Evolutionary conservation across 2,888 invertebrate species (phyloP), one percentile per base, ranked within the genome.

Genomic region (Acrobasis consociella): DNA sequence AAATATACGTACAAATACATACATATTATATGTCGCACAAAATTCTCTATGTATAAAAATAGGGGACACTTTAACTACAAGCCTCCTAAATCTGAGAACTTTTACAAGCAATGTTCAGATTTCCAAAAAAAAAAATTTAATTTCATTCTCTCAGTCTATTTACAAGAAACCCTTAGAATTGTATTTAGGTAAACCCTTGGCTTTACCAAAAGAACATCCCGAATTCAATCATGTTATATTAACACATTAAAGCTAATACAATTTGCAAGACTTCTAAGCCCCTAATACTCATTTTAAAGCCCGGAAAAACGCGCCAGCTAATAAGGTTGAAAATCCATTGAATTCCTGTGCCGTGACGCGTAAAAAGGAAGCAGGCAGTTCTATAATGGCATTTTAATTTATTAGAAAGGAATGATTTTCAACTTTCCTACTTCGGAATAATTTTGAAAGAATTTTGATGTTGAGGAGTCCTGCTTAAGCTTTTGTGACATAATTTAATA

Each of bases 371-470:
- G 63, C 56, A 67, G 66, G 62, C 67, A 65, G 66, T 62, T 52
- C 62, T 64, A 58, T 66, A 67, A 67, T 67, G 67, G 69, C 53
- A 62, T 62, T 65, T 69, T 67, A 69, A 69, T 69, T 69, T 69
- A 69, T 69, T 69, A 69, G 64, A 66, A 66, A 64, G 65, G 53
- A 62, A 64, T 69, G 67, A 69, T 69, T 67, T 69, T 69, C 67
- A 69, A 69, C 60, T 69, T 69, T 64, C 69, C 58, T 63, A 66
- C 65, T 64, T 56, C 11, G 65, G 63, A 65, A 65, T 66, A 64
- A 60, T 62, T 56, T 53, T 60, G 65, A 67, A 64, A 63, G 62
- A 60, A 60, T 60, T 51, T 60, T 52, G 51, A 60, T 60, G 60
- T 51, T 51, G 60, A 38, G 38, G n/a, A 31, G 37, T 49, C 60